Evolutionary conservation across 2,888 invertebrate genomes (phyloP).

Genomic region (Tipula vernalis): DNA sequence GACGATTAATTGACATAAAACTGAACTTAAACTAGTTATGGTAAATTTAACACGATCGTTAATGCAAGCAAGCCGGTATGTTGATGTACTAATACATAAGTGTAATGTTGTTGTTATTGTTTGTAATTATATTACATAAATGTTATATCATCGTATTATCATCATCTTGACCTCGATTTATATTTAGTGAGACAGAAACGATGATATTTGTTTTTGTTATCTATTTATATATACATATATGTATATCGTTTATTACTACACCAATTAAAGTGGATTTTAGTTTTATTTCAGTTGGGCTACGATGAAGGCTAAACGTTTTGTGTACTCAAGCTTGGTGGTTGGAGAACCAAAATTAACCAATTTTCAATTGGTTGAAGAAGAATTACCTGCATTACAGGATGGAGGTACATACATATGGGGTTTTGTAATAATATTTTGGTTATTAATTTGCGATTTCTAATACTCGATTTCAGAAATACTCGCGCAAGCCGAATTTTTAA

Average conservation of each 20-base stretch:
- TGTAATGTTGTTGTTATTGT: no score
- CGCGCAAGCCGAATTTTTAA: slow-evolving; percentile 52
- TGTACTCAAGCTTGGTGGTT: slow-evolving; percentile 49
- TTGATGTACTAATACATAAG: no score
- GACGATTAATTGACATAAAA: no score
- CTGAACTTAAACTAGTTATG: no score
- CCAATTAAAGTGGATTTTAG: not conserved
- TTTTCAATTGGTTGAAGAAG: slow-evolving; percentile 53
- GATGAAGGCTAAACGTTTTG: slow-evolving; percentile 48
- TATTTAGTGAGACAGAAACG: not conserved
- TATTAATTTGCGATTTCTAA: no score
- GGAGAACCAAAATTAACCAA: slow-evolving; percentile 53
- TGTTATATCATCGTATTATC: not conserved
- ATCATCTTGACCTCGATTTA: not conserved
- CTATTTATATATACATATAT: not conserved
- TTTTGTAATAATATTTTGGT: no score
- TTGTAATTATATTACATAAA: not conserved
- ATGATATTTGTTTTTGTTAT: not conserved
- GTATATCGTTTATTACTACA: not conserved
- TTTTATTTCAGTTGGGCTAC: slow-evolving; percentile 23
- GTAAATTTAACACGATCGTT: no score
- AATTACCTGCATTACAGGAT: slow-evolving; percentile 47
- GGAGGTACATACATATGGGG: slow-evolving; percentile 42
- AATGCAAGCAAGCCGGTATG: no score
- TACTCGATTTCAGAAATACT: slow-evolving; percentile 48